phyloP scores from a whole-genome alignment of 2,888 invertebrate genomes.

The Rotaria macrura region DNA sequence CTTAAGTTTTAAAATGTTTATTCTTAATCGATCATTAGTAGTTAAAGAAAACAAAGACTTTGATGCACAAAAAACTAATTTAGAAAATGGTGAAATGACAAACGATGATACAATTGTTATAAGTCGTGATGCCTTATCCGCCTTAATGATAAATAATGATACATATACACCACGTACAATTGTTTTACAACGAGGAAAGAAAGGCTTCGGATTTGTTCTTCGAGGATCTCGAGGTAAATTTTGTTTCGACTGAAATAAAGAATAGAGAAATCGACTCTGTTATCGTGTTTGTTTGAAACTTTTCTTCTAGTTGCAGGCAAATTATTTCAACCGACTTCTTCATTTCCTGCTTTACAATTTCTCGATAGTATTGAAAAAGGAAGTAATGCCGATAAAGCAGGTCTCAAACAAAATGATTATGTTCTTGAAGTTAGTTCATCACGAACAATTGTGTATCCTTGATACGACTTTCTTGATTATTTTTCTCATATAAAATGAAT shows the following conservation, averaged over 20 bases:
- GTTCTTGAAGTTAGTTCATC: slow-evolving; percentile 21
- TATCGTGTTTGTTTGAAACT: no score
- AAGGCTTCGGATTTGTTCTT: slow-evolving; percentile 93
- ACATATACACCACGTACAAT: slow-evolving; percentile 60
- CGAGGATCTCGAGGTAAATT: slow-evolving; percentile 57
- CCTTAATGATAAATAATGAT: slow-evolving; percentile 37
- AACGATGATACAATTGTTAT: slow-evolving; percentile 38
- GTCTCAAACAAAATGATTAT: slow-evolving; percentile 30
- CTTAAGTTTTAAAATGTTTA: no score
- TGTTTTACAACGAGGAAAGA: slow-evolving; percentile 78
- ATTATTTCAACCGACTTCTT: slow-evolving; percentile 25
- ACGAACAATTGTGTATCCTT: background rate
- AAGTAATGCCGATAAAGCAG: slow-evolving; percentile 31
- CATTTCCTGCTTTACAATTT: slow-evolving; percentile 32
- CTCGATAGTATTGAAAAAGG: slow-evolving; percentile 33
- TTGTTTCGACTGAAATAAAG: background rate
- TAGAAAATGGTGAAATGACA: slow-evolving; percentile 15
- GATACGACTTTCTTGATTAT: background rate
- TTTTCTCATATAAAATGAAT: background rate
- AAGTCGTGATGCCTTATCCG: slow-evolving; percentile 41
- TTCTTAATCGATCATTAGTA: no score
- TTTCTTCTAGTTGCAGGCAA: slow-evolving; percentile 1
- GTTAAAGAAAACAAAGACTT: no score
- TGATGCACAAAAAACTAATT: no score
- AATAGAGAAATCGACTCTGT: no score